Percentiles rank a stretch among this genome's conserved stretches.
phyloP scores from a whole-genome alignment of 2,888 invertebrate genomes.

The Brenthis hecate region DNA sequence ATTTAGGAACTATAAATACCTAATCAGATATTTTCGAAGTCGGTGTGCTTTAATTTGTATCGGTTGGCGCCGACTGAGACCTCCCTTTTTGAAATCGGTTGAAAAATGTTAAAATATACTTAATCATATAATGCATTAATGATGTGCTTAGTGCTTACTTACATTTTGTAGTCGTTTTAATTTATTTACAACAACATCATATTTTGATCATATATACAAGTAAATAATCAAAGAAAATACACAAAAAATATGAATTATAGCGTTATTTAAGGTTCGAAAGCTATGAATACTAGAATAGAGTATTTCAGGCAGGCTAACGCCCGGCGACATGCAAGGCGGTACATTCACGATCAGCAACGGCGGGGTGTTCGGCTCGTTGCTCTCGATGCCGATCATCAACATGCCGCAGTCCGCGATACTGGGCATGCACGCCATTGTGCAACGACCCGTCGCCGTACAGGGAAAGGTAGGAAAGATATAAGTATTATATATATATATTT shows the following conservation, averaged over 20 bases:
- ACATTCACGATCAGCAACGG: constrained; percentile 99
- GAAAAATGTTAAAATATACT: too few relatives aligned
- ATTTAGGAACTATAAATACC: too few relatives aligned
- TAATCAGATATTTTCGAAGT: too few relatives aligned
- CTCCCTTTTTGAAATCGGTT: too few relatives aligned
- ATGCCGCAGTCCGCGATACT: constrained; percentile 99
- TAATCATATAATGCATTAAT: too few relatives aligned
- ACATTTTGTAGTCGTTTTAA: too few relatives aligned
- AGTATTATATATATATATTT: neutral
- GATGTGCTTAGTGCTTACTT: too few relatives aligned
- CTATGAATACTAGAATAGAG: neutral
- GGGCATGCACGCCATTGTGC: constrained; percentile 98
- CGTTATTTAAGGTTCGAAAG: neutral
- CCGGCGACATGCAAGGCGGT: constrained; percentile 99
- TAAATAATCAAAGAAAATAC: too few relatives aligned
- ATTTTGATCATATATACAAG: too few relatives aligned
- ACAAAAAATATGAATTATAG: neutral
- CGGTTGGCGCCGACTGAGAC: too few relatives aligned
- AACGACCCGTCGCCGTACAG: constrained; percentile 94
- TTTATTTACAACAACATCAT: too few relatives aligned
- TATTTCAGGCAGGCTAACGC: constrained; percentile 84
- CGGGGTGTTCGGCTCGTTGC: constrained; percentile 98
- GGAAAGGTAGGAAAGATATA: constrained; percentile 87
- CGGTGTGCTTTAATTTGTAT: too few relatives aligned
- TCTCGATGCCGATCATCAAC: constrained; percentile 99